These are phyloP conservation scores for Mizuhopecten yessoensis DNA, from an alignment of 1,140 invertebrate species.

Conservation along the genomic window DNA sequence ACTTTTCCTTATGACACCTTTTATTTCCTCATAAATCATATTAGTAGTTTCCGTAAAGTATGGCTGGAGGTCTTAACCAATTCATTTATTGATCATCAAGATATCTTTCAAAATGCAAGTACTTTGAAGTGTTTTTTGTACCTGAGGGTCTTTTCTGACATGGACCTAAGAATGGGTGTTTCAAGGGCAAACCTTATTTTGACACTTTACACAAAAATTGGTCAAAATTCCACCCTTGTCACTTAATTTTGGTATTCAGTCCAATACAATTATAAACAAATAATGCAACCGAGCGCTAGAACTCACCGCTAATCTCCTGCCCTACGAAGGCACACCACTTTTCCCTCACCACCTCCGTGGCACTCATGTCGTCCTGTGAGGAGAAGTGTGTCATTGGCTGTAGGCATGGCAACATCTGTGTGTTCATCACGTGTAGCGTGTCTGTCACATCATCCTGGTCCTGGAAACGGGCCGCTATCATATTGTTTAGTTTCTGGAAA, in stretches of 20 bases:
- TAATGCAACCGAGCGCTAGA: neutral
- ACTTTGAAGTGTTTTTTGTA: too few relatives aligned
- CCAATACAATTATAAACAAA: neutral
- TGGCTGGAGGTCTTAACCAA: too few relatives aligned
- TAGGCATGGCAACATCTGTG: conserved; percentile 75
- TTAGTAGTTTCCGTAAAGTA: too few relatives aligned
- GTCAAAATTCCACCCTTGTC: neutral
- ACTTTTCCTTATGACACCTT: too few relatives aligned
- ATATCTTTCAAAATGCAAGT: too few relatives aligned
- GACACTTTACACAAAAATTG: too few relatives aligned
- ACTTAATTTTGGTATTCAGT: neutral
- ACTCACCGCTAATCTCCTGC: conserved; percentile 75
- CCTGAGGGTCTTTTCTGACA: too few relatives aligned
- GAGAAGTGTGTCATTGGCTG: conserved; percentile 66
- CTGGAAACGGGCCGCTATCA: conserved; percentile 74
- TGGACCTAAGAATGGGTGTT: too few relatives aligned
- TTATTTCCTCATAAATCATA: too few relatives aligned
- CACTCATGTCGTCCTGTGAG: conserved; percentile 68
- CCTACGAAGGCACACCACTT: conserved; percentile 80
- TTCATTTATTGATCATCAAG: too few relatives aligned
- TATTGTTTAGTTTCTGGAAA: conserved; percentile 76
- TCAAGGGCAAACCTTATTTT: too few relatives aligned
- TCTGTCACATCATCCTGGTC: conserved; percentile 70
- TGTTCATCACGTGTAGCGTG: conserved; percentile 72
- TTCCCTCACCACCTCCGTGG: conserved; percentile 76